phyloP scores from a whole-genome alignment of 1,140 invertebrate species.

The Monomorium pharaonis region DNA sequence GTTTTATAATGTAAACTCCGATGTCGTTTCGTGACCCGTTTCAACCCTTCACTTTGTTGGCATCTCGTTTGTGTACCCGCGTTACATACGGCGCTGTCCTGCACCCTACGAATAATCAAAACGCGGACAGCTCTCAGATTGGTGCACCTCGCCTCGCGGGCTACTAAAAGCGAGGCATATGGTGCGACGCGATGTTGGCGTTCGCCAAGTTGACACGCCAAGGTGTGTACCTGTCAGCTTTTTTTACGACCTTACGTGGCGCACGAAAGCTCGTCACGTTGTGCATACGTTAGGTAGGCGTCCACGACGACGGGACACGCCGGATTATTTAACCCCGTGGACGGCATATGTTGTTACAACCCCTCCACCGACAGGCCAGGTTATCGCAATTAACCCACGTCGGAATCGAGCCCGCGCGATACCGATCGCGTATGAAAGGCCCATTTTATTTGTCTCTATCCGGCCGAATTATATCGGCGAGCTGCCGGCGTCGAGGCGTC shows the following conservation, averaged over 20 bases:
- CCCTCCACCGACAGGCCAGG: slow-evolving; percentile 45
- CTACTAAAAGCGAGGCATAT: slow-evolving; percentile 70
- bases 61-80: slow-evolving; percentile 26
- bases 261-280: slow-evolving; percentile 70
- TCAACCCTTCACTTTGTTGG: not conserved
- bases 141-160: slow-evolving; percentile 53
- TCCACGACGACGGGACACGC: slow-evolving; percentile 57
- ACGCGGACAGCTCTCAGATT: slow-evolving; percentile 60
- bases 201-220: slow-evolving; percentile 27
- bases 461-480: not conserved
- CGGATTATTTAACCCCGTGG: slow-evolving; percentile 70
- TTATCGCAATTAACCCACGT: slow-evolving; percentile 77
- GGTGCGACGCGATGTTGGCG: slow-evolving; percentile 57
- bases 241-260: slow-evolving; percentile 65
- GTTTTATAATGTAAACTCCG: not conserved
- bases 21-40: slow-evolving; percentile 18
- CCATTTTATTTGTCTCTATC: slow-evolving; percentile 49
- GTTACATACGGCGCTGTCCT: not conserved
- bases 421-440: slow-evolving; percentile 62
- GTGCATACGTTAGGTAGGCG: slow-evolving; percentile 27
- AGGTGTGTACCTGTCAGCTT: slow-evolving; percentile 45
- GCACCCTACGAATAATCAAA: slow-evolving; percentile 59
- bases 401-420: slow-evolving; percentile 65
- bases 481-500: not conserved
- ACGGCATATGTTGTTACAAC: slow-evolving; percentile 58